Percentiles rank a stretch among this genome's conserved stretches.
These are phyloP conservation scores for Erpornis zantholeuca DNA, from an alignment of 2,113 vertebrate species.

Conservation along the genomic window DNA sequence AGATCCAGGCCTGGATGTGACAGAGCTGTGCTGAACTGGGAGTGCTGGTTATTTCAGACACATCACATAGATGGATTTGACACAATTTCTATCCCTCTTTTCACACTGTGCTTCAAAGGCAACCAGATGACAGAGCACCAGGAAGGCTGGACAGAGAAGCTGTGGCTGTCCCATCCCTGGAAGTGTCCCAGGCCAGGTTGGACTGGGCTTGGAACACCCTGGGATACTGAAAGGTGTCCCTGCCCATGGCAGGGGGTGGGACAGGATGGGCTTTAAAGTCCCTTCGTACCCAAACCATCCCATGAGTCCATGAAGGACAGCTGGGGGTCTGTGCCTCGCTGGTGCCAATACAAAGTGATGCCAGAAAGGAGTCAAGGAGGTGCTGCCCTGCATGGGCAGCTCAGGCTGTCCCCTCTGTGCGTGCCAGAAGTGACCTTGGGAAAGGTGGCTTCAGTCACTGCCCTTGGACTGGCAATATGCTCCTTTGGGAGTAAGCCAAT, in stretches of 20 bases:
- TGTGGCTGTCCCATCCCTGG: not conserved
- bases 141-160: not conserved
- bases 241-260: not conserved
- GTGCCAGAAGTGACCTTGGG: constrained; percentile 39
- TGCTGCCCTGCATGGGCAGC: not conserved
- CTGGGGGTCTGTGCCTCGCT: not conserved
- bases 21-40: too few species aligned
- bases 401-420: not conserved
- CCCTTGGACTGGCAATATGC: constrained; percentile 20
- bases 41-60: too few species aligned
- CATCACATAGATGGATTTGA: too few species aligned
- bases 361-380: not conserved
- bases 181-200: rapidly evolving
- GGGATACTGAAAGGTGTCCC: not conserved
- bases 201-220: rapidly evolving
- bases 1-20: too few species aligned
- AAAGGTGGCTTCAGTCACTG: constrained; percentile 18
- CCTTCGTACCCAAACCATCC: not conserved
- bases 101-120: too few species aligned
- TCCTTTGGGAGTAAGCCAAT: constrained; percentile 49
- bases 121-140: too few species aligned
- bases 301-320: not conserved
- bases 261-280: not conserved
- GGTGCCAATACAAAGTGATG: not conserved
- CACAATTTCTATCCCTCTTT: too few species aligned